These are phyloP conservation scores for Paracanthobrama guichenoti DNA, from an alignment of 2,113 vertebrate genomes.

Conservation along the genomic window DNA sequence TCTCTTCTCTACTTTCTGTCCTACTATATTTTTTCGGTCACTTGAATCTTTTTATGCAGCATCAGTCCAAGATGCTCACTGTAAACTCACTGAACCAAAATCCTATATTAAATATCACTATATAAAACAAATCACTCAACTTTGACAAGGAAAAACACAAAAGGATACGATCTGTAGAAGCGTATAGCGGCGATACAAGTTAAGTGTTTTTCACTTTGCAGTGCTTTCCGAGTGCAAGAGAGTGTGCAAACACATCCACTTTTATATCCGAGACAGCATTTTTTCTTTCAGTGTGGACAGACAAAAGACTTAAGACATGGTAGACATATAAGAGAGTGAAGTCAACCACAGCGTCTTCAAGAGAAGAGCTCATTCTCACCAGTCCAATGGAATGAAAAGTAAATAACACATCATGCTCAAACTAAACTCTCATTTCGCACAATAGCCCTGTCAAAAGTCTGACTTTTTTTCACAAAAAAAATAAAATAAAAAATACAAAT, in stretches of 20 bases:
- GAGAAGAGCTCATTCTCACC: constrained; percentile 22
- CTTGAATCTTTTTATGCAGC: too few species aligned
- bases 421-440: background rate
- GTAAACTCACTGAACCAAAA: background rate
- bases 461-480: background rate
- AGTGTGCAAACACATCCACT: background rate
- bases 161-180: background rate
- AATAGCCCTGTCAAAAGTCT: background rate
- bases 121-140: background rate
- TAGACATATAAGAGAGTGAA: constrained; percentile 2
- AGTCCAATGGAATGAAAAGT: background rate
- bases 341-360: background rate
- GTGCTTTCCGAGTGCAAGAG: background rate
- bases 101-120: too few species aligned
- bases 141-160: background rate
- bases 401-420: constrained; percentile 1
- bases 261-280: background rate
- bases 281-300: background rate
- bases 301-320: background rate
- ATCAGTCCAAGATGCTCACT: background rate
- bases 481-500: too few species aligned
- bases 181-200: background rate
- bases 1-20: background rate
- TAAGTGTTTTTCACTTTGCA: background rate
- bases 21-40: background rate